Conservation (phyloP, 2,113 vertebrate genomes). For the Heteronetta atricapilla region DNA sequence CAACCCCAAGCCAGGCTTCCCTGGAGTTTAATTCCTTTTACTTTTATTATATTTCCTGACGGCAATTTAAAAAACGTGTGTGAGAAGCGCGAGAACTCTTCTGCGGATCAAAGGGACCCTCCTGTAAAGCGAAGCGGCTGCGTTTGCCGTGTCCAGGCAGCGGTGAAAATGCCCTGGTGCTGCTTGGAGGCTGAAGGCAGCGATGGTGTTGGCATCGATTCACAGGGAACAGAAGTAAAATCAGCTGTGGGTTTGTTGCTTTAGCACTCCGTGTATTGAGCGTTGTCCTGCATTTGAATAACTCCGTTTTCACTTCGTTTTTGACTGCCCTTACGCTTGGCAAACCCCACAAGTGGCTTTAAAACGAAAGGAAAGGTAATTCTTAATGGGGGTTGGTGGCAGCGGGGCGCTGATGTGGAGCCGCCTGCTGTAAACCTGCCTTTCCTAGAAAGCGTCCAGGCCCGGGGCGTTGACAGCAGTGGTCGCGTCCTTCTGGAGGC, state of each 20-base stretch:
- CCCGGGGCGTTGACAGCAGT: accelerated
- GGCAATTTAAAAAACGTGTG: background rate
- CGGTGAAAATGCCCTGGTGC: background rate
- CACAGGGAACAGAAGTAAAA: background rate
- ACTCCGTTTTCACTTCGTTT: background rate
- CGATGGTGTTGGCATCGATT: background rate
- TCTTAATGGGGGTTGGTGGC: too few species aligned
- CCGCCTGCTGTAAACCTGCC: accelerated
- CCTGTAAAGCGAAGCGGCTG: background rate
- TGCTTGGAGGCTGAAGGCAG: background rate
- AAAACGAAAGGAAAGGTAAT: background rate
- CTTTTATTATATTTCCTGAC: background rate
- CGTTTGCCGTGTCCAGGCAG: background rate
- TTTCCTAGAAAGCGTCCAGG: background rate
- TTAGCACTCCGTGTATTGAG: background rate
- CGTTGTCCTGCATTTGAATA: background rate
- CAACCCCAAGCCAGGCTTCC: background rate
- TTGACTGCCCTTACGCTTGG: background rate
- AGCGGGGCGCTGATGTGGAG: background rate
- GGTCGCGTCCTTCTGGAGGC: background rate
- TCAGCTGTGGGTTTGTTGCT: background rate
- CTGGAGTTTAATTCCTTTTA: background rate
- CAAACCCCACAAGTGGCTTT: background rate
- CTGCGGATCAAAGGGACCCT: background rate
- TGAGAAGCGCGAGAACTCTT: background rate